Base-by-base conservation (phyloP, 2,888 invertebrate genomes). In the Acanthosepion lycidas region DNA sequence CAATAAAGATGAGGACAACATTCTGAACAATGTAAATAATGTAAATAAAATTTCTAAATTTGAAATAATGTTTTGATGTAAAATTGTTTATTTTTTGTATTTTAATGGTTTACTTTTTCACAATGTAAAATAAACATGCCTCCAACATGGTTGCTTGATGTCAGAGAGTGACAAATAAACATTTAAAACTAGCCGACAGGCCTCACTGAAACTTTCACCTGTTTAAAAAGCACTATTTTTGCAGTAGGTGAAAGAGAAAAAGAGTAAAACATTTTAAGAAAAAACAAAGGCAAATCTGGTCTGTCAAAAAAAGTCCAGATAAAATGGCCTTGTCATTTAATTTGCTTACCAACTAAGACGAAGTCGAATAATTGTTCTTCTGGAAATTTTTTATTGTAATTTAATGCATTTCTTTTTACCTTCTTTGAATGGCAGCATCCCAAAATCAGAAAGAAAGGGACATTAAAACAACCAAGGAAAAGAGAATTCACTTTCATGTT, bases 171-270 rank as follows among this genome's bases (percentile, higher is more conserved):
- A 18, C 2, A n/a, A 9, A n/a, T n/a, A 78, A 78, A 33, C 78
- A 78, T 12, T 78, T n/a, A 78, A 78, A 78, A 78, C n/a, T 78
- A 78, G 78, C n/a, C 12, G 15, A 78, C 78, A 78, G n/a, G 18
- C 78, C 78, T n/a, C n/a, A n/a, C 18, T n/a, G 15, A 78, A 78
- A 78, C 78, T 28, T 78, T 33, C 78, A 78, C 78, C n/a, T 78
- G 78, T 78, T 78, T 78, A 78, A 78, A 42, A 78, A n/a, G 78
- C 20, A n/a, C 78, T 78, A 78, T 78, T 78, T 78, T n/a, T 78
- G 78, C 78, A 78, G n/a, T n/a, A n/a, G n/a, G 4, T n/a, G n/a
- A n/a, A 78, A 78, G 9, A 78, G 28, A 78, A 78, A 78, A 59
- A 78, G n/a, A 12, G n/a, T 4, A 64, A 59, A 59, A 64, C 23